phyloP scores from a whole-genome alignment of 2,113 vertebrate genomes.

The Callipepla californica region DNA sequence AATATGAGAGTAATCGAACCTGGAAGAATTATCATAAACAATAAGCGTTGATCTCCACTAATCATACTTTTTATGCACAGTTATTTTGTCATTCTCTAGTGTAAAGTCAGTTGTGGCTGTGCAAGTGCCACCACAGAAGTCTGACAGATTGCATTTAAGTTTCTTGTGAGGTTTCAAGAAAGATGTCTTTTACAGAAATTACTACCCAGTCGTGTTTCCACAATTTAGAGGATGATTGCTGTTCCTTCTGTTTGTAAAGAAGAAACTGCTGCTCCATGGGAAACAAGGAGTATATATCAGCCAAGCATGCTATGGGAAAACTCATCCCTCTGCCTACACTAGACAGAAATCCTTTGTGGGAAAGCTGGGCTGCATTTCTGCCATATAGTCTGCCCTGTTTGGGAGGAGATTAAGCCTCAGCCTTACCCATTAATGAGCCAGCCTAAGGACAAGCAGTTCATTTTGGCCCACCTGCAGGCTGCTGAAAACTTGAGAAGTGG shows the following conservation, averaged over 20 bases:
- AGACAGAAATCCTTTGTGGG: background rate
- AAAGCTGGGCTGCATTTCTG: background rate
- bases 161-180: background rate
- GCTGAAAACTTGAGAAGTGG: background rate
- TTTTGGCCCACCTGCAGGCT: background rate
- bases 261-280: background rate
- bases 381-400: background rate
- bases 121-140: background rate
- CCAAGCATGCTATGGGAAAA: background rate
- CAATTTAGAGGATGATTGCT: background rate
- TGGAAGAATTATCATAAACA: background rate
- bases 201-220: background rate
- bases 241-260: background rate
- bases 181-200: background rate
- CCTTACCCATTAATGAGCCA: background rate
- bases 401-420: background rate
- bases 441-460: background rate
- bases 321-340: background rate
- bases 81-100: slow-evolving; percentile 1
- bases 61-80: background rate
- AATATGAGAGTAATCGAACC: background rate
- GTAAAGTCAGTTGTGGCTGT: background rate
- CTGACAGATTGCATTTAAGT: background rate
- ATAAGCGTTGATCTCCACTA: background rate
- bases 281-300: background rate